Percentiles rank a stretch among this genome's conserved stretches.
Conservation (phyloP, 2,113 vertebrate species). For the Hymenochirus boettgeri region DNA sequence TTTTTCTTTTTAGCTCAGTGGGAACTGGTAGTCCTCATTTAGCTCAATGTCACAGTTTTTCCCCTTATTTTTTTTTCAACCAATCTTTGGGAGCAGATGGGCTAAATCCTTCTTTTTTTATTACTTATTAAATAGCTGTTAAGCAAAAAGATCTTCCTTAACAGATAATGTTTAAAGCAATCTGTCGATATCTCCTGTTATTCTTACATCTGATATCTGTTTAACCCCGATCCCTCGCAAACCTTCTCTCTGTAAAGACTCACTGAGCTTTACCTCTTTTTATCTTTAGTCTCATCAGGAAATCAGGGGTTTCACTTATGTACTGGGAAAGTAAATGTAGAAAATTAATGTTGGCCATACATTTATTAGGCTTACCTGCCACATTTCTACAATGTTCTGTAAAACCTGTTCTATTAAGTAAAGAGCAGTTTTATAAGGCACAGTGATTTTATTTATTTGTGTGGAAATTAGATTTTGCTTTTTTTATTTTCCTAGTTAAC, state of each 20-base stretch:
- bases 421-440: no score
- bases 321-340: background rate
- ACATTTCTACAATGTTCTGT: no score
- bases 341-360: background rate
- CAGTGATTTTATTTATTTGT: no score
- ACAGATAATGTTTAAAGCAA: slow-evolving; percentile 25
- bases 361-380: no score
- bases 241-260: slow-evolving; percentile 26
- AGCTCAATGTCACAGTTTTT: slow-evolving; percentile 24
- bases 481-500: no score
- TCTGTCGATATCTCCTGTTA: slow-evolving; percentile 24
- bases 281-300: slow-evolving; percentile 29
- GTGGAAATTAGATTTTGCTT: no score
- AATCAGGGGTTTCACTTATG: slow-evolving; percentile 29
- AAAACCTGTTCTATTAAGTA: no score
- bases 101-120: slow-evolving; percentile 32
- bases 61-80: slow-evolving; percentile 8
- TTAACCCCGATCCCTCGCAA: slow-evolving; percentile 19
- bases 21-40: background rate
- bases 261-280: slow-evolving; percentile 23
- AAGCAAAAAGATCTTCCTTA: slow-evolving; percentile 5
- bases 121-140: slow-evolving; percentile 11
- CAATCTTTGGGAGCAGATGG: slow-evolving; percentile 16
- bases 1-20: slow-evolving; percentile 13
- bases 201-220: slow-evolving; percentile 32